Evolutionary conservation across 2,888 invertebrate genomes (phyloP).

Genomic region (Ectobius pallidus): DNA sequence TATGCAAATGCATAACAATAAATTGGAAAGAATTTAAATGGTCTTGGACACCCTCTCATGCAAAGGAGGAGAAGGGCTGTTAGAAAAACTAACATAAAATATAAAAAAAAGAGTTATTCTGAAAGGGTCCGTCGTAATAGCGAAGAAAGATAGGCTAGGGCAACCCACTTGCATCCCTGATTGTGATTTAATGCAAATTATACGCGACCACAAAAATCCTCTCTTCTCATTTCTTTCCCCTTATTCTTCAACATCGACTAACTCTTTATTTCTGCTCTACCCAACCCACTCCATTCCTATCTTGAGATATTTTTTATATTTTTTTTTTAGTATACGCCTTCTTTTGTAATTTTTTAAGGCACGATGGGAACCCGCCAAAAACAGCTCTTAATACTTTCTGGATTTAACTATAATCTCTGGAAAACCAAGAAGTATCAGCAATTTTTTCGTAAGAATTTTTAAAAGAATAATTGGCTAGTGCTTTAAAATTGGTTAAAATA

Average conservation of each 20-base stretch:
- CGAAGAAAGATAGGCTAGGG: conserved; percentile 17
- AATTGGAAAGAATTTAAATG: no score
- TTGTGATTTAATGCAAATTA: conserved; percentile 35
- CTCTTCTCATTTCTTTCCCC: conserved; percentile 7
- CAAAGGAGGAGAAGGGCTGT: background rate
- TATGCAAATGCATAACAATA: no score
- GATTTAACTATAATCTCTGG: background rate
- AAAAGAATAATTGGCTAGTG: no score
- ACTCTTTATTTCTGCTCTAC: background rate
- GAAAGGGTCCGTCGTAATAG: conserved; percentile 9
- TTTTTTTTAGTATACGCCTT: background rate
- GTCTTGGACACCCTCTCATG: background rate
- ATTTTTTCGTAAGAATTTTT: no score
- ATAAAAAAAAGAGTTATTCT: conserved; percentile 14
- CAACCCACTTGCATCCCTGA: conserved; percentile 11
- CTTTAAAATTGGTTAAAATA: no score
- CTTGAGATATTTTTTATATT: background rate
- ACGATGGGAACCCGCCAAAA: background rate
- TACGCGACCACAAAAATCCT: conserved; percentile 31
- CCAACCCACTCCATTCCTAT: background rate
- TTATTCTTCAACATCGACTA: background rate
- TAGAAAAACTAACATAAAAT: conserved; percentile 4
- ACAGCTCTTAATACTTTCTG: background rate
- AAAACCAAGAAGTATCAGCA: background rate
- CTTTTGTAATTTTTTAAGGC: background rate